A percentile compares a stretch with the other conserved stretches of the same genome.
phyloP scores from a whole-genome alignment of 2,888 invertebrate species.

The Drosophila mercatorum region DNA sequence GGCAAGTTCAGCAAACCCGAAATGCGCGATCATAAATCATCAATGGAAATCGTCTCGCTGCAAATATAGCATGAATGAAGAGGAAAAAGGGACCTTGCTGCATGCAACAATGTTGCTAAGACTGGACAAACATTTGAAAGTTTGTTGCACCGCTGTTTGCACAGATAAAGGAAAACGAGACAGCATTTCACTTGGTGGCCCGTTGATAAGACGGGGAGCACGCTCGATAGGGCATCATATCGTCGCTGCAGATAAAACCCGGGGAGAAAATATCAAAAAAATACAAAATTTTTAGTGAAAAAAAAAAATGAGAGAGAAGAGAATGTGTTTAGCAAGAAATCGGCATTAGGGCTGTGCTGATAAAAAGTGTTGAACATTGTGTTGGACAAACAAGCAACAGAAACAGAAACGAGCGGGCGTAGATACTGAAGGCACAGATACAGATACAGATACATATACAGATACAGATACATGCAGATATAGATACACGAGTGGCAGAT shows the following conservation, averaged over 20 bases:
- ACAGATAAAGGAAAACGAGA: constrained; percentile 60
- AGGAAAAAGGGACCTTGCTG: constrained; percentile 16
- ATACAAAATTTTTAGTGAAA: constrained; percentile 37
- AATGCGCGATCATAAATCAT: constrained; percentile 61
- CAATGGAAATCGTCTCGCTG: constrained; percentile 46
- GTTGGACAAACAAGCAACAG: constrained; percentile 57
- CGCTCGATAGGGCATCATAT: constrained; percentile 68
- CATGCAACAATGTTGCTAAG: constrained; percentile 79
- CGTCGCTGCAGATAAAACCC: constrained; percentile 51
- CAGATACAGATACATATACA: constrained; percentile 50
- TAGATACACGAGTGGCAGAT: constrained; percentile 25
- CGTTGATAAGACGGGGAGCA: constrained; percentile 58
- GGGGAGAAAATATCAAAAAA: constrained; percentile 18
- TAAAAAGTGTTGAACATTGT: constrained; percentile 65
- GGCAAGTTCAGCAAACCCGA: constrained; percentile 39
- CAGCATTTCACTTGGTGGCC: constrained; percentile 41
- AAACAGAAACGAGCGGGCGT: constrained; percentile 39
- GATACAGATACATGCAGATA: constrained; percentile 49
- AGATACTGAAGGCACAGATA: constrained; percentile 62
- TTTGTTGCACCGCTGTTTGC: constrained; percentile 66
- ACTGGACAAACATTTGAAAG: constrained; percentile 74
- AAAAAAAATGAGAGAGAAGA: constrained; percentile 2
- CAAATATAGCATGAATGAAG: constrained; percentile 56
- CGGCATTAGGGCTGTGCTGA: constrained; percentile 59
- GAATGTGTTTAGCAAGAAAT: constrained; percentile 45